Conservation (phyloP, 2,888 invertebrate genomes). For the Allolobophora icterica region DNA sequence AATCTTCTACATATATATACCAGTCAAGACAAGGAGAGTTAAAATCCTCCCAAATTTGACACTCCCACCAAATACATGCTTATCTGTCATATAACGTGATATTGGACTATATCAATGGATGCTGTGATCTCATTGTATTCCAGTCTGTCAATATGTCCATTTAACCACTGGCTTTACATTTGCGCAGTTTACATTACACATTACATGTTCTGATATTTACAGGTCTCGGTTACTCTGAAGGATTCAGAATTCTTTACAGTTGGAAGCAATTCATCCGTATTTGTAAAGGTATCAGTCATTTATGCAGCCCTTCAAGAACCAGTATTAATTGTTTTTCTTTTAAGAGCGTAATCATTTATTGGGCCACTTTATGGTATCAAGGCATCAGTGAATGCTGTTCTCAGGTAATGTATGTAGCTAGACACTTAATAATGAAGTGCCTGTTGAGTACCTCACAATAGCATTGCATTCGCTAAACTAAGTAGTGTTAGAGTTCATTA, state of each 20-base stretch:
- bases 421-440: too few relatives aligned
- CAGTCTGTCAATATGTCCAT: not conserved
- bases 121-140: not conserved
- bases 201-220: not conserved
- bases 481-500: too few relatives aligned
- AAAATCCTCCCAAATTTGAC: too few relatives aligned
- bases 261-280: not conserved
- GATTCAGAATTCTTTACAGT: not conserved
- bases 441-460: not conserved
- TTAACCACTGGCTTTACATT: not conserved
- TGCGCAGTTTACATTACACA: not conserved
- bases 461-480: too few relatives aligned
- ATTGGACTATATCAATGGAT: too few relatives aligned
- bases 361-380: too few relatives aligned
- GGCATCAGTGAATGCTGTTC: not conserved
- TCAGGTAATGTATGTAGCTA: not conserved
- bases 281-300: not conserved
- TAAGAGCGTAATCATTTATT: too few relatives aligned
- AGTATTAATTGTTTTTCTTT: not conserved
- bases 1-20: too few relatives aligned
- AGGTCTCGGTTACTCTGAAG: slow-evolving; percentile 12
- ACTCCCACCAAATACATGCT: too few relatives aligned
- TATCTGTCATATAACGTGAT: too few relatives aligned
- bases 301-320: not conserved
- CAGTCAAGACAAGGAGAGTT: too few relatives aligned